These are phyloP conservation scores for Suncus etruscus DNA, from an alignment of 2,113 vertebrate genomes.

Conservation along the genomic window DNA sequence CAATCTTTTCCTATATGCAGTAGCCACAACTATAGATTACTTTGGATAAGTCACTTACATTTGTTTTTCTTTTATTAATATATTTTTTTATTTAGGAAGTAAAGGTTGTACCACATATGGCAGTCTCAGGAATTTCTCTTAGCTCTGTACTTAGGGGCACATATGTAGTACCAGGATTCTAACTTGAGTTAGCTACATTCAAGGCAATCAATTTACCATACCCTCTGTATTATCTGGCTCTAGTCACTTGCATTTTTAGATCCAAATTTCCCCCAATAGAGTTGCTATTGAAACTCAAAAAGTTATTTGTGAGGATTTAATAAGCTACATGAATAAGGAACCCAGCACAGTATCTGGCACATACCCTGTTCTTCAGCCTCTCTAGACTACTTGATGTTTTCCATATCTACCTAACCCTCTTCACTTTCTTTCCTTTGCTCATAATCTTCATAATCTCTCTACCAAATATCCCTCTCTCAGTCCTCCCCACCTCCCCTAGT, in stretches of 20 bases:
- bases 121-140: too few species aligned
- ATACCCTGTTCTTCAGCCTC: not conserved
- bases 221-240: too few species aligned
- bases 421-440: not conserved
- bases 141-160: too few species aligned
- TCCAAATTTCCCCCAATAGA: not conserved
- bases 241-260: not conserved
- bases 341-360: not conserved
- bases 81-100: too few species aligned
- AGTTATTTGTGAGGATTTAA: conserved; percentile 38
- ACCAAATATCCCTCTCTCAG: not conserved
- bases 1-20: not conserved
- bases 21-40: not conserved
- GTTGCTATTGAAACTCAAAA: not conserved
- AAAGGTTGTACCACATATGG: too few species aligned
- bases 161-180: too few species aligned
- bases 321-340: not conserved
- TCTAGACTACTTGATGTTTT: not conserved
- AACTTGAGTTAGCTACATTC: too few species aligned
- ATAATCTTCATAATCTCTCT: not conserved
- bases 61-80: too few species aligned
- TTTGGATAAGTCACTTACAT: conserved; percentile 12
- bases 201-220: too few species aligned
- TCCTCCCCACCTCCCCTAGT: not conserved
- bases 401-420: not conserved